These are phyloP conservation scores for Lagria hirta DNA, from an alignment of 2,888 invertebrate genomes.

Conservation along the genomic window DNA sequence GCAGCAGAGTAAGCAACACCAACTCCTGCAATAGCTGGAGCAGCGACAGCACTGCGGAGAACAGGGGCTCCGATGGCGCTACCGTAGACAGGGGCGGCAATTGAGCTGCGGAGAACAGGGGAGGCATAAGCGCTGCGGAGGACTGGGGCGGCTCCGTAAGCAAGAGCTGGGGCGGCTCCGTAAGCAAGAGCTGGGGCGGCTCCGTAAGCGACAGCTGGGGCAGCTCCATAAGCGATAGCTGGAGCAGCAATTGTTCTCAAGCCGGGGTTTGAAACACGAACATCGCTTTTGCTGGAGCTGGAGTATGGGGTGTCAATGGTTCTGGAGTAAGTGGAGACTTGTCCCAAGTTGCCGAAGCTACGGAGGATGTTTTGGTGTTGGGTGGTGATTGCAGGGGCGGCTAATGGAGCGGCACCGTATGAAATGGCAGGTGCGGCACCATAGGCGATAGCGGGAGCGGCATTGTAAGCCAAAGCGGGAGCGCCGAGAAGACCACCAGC, in stretches of 20 bases:
- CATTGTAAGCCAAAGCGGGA: slow-evolving; percentile 14
- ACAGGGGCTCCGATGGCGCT: slow-evolving; percentile 40
- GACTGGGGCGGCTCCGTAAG: slow-evolving; percentile 8
- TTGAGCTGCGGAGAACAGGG: slow-evolving; percentile 13
- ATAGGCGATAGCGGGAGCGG: too few species aligned
- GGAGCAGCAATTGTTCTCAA: slow-evolving; percentile 14
- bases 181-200: slow-evolving; percentile 25
- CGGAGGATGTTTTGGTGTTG: slow-evolving; percentile 64
- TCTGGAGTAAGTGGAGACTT: slow-evolving; percentile 56
- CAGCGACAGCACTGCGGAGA: slow-evolving; percentile 52
- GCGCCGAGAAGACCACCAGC: slow-evolving; percentile 34
- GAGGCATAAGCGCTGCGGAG: slow-evolving; percentile 48
- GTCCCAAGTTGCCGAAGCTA: slow-evolving; percentile 68
- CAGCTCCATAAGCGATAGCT: slow-evolving; percentile 27
- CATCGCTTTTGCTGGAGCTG: slow-evolving; percentile 23
- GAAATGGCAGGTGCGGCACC: slow-evolving; percentile 14
- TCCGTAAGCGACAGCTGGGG: slow-evolving; percentile 32
- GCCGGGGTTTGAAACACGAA: slow-evolving; percentile 26
- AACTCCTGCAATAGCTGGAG: slow-evolving; percentile 36
- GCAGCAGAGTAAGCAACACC: slow-evolving; percentile 61
- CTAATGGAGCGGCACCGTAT: too few species aligned
- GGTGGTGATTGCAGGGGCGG: too few species aligned
- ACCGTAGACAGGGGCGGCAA: slow-evolving; percentile 37
- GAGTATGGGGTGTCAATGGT: slow-evolving; percentile 26
- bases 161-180: slow-evolving; percentile 40